Base-by-base conservation (phyloP, 2,888 invertebrate genomes). In the Mythimna lalbum region DNA sequence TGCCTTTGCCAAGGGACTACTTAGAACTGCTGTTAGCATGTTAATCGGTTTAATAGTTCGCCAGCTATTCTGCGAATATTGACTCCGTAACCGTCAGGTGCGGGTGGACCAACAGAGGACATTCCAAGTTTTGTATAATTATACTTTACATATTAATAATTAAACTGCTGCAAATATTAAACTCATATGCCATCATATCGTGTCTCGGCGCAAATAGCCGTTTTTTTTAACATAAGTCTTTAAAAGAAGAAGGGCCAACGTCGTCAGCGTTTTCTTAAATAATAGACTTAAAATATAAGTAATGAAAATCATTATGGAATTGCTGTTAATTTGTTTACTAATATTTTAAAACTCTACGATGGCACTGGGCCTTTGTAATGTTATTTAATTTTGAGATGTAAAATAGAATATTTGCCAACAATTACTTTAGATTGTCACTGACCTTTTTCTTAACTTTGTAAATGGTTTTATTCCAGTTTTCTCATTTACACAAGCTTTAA, bases 51-150 rank as follows among this genome's bases (percentile, higher is more conserved):
- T 50, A 39, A 43, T 19, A 17, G 62, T 49, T 47, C 33, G 70
- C 77, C 59, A 63, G 33, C 62, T 50, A 12, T 76, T 76, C 77
- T 63, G 0, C 69, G 77, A 75, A 75, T 19, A 59, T 33, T 50
- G 55, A 43, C 2, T 49, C 19, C 27, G 47, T 17, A 21, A 14
- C 14, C 14, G 12, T n/a, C 21, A 70, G 27, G 43, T 47, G 43
- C 14, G 12, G 6, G 6, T 9, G 12, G 17, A 53, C 27, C 53
- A 27, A 27, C 17, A 53, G 27, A 27, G 14, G 27, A 31, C 17
- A 43, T 19, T 43, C 17, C 43, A 43, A n/a, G n/a, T n/a, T n/a
- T n/a, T 27, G 4, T 27, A 27, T 27, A 4, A 2, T 0, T 39
- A 39, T 39, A 39, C 4, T 39, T 12, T 39, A 27, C 4, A 2